These are phyloP conservation scores for Drosophila kurseongensis DNA, from an alignment of 1,140 invertebrate species.

Conservation along the genomic window DNA sequence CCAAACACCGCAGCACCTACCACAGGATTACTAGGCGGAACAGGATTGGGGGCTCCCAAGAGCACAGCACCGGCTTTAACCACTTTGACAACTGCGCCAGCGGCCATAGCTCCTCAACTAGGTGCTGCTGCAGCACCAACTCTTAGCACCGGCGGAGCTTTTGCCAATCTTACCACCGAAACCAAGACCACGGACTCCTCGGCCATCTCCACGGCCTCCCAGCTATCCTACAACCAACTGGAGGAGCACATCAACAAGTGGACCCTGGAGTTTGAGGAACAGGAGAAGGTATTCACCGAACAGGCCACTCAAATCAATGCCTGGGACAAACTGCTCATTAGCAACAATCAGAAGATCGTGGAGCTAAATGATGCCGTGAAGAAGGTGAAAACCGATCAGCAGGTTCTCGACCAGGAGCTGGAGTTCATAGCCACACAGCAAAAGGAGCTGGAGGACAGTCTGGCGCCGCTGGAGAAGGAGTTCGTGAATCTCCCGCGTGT, in stretches of 20 bases:
- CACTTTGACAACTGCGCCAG: constrained; percentile 23
- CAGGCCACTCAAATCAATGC: constrained; percentile 97
- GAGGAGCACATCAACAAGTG: constrained; percentile 98
- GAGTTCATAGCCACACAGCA: constrained; percentile 97
- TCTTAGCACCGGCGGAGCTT: constrained; percentile 42
- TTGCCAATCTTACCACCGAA: constrained; percentile 64
- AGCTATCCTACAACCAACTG: constrained; percentile 93
- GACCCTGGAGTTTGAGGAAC: constrained; percentile 96
- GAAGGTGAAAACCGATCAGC: constrained; percentile 94
- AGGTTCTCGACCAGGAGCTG: constrained; percentile 95
- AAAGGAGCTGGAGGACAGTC: constrained; percentile 94
- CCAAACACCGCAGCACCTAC: constrained; percentile 1
- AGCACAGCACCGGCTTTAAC: constrained; percentile 19
- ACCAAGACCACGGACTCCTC: constrained; percentile 74
- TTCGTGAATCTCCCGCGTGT: constrained; percentile 89
- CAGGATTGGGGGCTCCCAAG: constrained; percentile 30
- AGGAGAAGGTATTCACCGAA: constrained; percentile 96
- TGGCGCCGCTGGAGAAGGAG: constrained; percentile 94
- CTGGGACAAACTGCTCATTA: constrained; percentile 96
- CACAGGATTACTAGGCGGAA: constrained; percentile 21
- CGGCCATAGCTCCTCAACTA: constrained; percentile 42
- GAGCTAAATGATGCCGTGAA: constrained; percentile 93
- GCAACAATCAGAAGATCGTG: constrained; percentile 97
- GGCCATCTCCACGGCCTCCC: constrained; percentile 49
- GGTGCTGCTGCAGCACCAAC: constrained; percentile 25